Conservation (phyloP, 2,797 vertebrate species). For the Pseudomugil tenellus region DNA sequence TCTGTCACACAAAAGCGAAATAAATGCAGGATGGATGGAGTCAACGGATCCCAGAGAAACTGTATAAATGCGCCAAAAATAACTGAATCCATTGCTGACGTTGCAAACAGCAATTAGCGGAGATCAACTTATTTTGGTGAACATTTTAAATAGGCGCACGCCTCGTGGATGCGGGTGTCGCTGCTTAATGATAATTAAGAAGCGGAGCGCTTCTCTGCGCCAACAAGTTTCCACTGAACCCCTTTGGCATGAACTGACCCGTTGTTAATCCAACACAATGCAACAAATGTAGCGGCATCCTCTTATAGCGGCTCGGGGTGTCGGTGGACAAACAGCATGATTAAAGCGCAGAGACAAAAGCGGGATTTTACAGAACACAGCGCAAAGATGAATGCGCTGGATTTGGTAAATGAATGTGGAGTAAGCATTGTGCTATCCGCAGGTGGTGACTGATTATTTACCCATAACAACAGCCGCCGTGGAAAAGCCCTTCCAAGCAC, state of each 20-base stretch:
- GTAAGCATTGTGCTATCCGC: constrained; percentile 33
- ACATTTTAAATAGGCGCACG: constrained; percentile 36
- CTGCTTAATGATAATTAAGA: constrained; percentile 58
- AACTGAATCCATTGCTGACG: neutral
- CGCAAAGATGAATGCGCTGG: constrained; percentile 26
- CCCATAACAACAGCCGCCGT: constrained; percentile 28
- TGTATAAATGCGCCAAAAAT: neutral
- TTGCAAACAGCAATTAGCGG: constrained; percentile 11
- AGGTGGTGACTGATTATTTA: constrained; percentile 65
- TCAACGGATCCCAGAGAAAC: neutral
- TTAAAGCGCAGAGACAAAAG: constrained; percentile 73
- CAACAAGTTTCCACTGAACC: constrained; percentile 64
- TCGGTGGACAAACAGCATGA: constrained; percentile 76
- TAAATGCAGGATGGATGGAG: neutral
- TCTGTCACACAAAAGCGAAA: neutral
- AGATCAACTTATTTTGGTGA: constrained; percentile 23
- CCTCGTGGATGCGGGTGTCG: constrained; percentile 25
- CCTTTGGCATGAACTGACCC: constrained; percentile 76
- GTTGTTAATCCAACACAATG: constrained; percentile 77
- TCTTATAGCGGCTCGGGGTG: constrained; percentile 69
- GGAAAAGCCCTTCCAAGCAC: neutral
- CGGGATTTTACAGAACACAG: constrained; percentile 43
- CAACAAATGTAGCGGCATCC: constrained; percentile 74
- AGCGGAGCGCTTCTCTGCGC: constrained; percentile 48
- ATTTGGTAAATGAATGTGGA: constrained; percentile 45